Conservation (phyloP, 2,797 vertebrate species). For the Loris lydekkerianus region DNA sequence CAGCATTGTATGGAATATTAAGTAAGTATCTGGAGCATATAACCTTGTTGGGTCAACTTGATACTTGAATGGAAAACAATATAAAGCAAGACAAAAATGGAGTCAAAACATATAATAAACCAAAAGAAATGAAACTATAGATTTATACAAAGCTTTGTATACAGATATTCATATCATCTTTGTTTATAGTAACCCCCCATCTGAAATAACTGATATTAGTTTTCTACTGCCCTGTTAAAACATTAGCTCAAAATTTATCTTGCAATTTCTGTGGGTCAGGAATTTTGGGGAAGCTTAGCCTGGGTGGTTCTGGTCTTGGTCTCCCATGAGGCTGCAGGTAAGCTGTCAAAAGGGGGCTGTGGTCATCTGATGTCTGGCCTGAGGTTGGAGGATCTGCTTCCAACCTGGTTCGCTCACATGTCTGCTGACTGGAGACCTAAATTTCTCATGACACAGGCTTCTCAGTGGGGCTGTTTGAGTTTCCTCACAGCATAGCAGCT, state of each 20-base stretch:
- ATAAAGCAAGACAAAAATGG: conserved; percentile 36
- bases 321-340: not conserved
- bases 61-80: conserved; percentile 56
- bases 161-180: not conserved
- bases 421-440: not conserved
- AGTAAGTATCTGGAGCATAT: conserved; percentile 54
- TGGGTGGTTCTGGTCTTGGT: not conserved
- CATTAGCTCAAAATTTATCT: not conserved
- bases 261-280: not conserved
- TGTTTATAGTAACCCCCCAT: not conserved
- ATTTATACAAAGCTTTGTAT: not conserved
- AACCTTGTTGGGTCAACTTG: conserved; percentile 62
- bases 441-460: not conserved
- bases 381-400: not conserved
- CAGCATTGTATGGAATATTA: conserved; percentile 63
- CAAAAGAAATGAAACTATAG: conserved; percentile 18
- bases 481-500: not conserved
- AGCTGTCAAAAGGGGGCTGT: not conserved
- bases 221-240: not conserved
- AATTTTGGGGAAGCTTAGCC: not conserved
- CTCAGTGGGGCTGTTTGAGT: not conserved
- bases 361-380: not conserved
- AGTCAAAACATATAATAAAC: conserved; percentile 9
- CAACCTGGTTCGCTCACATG: not conserved
- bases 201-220: not conserved